A percentile compares a stretch with the other conserved stretches of the same genome.
These are phyloP conservation scores for Ostrea edulis DNA, from an alignment of 1,140 invertebrate species.

Conservation along the genomic window DNA sequence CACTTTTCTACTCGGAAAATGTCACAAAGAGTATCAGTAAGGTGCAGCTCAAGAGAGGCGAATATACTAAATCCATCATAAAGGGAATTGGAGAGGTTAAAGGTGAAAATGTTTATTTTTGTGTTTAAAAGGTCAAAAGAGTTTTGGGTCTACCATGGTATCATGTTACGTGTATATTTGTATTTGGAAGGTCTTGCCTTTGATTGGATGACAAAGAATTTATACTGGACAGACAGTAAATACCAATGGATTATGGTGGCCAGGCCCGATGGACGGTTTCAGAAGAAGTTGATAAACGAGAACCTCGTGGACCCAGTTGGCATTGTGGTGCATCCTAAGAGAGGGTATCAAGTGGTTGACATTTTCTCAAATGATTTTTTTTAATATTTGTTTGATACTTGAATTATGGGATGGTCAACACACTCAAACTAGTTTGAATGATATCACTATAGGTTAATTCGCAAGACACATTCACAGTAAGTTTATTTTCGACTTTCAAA, in stretches of 20 bases:
- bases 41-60: conserved; percentile 62
- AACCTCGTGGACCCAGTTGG: conserved; percentile 96
- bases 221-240: conserved; percentile 97
- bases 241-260: conserved; percentile 95
- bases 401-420: too few relatives aligned
- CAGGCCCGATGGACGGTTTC: conserved; percentile 88
- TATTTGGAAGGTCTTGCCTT: conserved; percentile 92
- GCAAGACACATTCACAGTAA: too few relatives aligned
- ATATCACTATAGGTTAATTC: too few relatives aligned
- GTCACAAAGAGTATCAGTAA: conserved; percentile 64
- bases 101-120: conserved; percentile 49
- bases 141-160: not conserved
- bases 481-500: too few relatives aligned
- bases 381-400: not conserved
- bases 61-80: conserved; percentile 59
- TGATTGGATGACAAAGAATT: conserved; percentile 95
- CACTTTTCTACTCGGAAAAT: conserved; percentile 69
- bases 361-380: not conserved
- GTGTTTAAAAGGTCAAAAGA: not conserved
- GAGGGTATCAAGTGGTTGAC: conserved; percentile 74
- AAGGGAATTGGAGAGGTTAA: conserved; percentile 66
- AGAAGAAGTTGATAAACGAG: conserved; percentile 91
- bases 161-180: not conserved
- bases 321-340: conserved; percentile 94
- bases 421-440: too few relatives aligned